Evolutionary conservation across 2,113 vertebrate species (phyloP).

Genomic region (Tetrao urogallus): DNA sequence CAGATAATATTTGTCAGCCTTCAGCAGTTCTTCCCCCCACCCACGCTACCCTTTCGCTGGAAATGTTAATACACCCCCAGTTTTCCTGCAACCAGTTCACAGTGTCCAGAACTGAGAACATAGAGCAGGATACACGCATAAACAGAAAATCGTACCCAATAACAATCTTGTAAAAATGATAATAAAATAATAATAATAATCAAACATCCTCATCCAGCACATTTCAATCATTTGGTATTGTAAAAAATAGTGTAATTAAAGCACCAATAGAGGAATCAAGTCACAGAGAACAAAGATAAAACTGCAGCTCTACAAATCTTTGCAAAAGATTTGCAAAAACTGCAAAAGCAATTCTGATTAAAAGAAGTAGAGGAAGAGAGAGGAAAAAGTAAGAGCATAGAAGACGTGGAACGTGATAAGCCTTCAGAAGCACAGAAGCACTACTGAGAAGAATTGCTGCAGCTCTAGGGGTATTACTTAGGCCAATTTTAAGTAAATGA

Average conservation of each 20-base stretch:
- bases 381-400: not conserved
- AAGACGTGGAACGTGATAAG: not conserved
- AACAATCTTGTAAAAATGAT: conserved; percentile 6
- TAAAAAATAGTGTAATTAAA: not conserved
- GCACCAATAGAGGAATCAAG: not conserved
- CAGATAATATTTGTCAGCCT: not conserved
- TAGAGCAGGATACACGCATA: not conserved
- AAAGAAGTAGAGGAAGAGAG: not conserved
- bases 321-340: not conserved
- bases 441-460: not conserved
- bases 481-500: conserved; percentile 52
- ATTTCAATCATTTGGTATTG: not conserved
- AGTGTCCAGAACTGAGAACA: conserved; percentile 17
- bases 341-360: not conserved
- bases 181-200: not conserved
- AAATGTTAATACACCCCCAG: conserved; percentile 53
- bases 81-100: conserved; percentile 37
- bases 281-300: conserved; percentile 27
- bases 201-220: not conserved
- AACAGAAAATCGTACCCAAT: not conserved
- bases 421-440: conserved; percentile 7
- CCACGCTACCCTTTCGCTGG: not conserved
- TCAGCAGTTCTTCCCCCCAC: conserved; percentile 16
- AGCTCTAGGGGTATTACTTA: conserved; percentile 10
- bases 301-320: not conserved